Base-by-base conservation (phyloP, 2,888 invertebrate species). In the Therioaphis trifolii region DNA sequence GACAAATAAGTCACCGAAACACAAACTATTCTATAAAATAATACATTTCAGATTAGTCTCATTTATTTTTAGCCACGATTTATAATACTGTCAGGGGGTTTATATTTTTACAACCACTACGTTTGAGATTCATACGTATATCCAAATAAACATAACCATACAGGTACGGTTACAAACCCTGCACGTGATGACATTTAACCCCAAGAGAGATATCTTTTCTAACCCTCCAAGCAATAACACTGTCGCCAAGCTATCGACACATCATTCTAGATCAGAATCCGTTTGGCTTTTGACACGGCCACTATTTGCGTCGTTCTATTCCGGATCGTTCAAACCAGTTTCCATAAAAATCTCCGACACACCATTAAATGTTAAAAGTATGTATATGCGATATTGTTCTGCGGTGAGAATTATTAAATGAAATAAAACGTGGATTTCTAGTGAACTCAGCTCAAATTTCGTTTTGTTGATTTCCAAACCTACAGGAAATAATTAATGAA, bases 211-310 rank as follows among this genome's bases (percentile, higher is more conserved):
- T 46, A 21, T 7, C 15, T 35, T 55, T 46, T 15, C 24, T 63
- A 12, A 71, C 71, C 79, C 69, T 27, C 68, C n/a, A 1, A 27
- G 58, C 71, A 40, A 69, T 71, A 79, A 79, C n/a, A 43, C 69
- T 79, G 79, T 79, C 79, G 21, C 43, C 71, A 58, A 40, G 27
- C 79, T 58, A 79, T 79, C 69, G 79, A 24, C 43, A 55, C 12
- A 9, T 43, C 29, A 40, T 79, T 35, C 14, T 4, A 21, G n/a
- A 52, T 78, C 46, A 58, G 27, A 71, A 27, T 3, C n/a, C 24
- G 18, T 79, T 69, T 55, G 79, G 43, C 58, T 71, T 79, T 79
- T 71, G 58, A 71, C 79, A 40, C 79, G n/a, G 43, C 79, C 69
- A 43, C 68, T 69, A 68, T 78, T 78, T 78, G 35, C 35, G 78